Conservation (phyloP, 2,797 vertebrate genomes). For the Schizothorax lantsangensis region DNA sequence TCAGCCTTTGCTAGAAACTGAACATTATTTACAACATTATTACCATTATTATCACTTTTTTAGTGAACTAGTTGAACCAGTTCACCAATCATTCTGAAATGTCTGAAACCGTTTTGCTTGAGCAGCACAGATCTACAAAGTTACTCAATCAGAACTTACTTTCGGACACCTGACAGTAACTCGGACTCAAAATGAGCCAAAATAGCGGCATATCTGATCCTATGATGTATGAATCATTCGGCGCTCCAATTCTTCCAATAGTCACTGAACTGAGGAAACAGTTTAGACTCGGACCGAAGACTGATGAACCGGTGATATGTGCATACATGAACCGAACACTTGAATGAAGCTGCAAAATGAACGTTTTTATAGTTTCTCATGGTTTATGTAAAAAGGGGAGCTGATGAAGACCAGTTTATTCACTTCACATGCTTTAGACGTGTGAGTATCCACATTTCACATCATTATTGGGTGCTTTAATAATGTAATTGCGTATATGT, state of each 20-base stretch:
- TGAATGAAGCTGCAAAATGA: too few species aligned
- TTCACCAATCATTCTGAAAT: background rate
- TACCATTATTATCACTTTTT: too few species aligned
- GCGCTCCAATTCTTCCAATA: background rate
- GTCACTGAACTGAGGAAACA: background rate
- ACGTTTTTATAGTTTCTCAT: background rate
- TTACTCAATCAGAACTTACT: background rate
- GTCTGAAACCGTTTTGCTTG: background rate
- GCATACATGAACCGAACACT: background rate
- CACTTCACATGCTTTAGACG: background rate
- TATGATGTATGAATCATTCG: background rate
- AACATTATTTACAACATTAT: background rate
- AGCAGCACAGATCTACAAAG: background rate
- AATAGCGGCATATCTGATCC: background rate
- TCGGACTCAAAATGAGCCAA: background rate
- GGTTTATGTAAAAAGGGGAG: background rate
- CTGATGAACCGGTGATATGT: background rate
- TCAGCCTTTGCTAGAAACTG: background rate
- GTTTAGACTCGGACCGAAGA: background rate
- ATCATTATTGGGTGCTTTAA: too few species aligned
- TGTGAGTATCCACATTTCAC: background rate
- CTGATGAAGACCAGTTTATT: background rate
- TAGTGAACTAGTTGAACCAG: background rate
- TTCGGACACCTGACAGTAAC: background rate
- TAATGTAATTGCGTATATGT: background rate